These are phyloP conservation scores for Megathymus violae DNA, from an alignment of 1,140 invertebrate species.

Conservation along the genomic window DNA sequence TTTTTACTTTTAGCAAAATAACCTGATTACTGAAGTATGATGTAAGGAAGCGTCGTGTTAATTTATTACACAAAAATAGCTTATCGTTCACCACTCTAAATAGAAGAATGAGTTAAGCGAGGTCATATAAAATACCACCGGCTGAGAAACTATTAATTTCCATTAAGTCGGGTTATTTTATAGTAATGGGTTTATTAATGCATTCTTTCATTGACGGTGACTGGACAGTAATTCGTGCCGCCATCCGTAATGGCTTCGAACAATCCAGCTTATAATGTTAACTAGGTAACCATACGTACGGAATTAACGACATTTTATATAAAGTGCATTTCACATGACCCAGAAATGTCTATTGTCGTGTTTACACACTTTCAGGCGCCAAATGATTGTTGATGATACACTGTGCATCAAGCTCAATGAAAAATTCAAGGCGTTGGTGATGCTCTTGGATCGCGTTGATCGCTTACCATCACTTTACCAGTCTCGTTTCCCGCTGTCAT, in stretches of 20 bases:
- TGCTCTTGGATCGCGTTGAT: no score
- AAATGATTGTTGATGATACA: no score
- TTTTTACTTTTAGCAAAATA: no score
- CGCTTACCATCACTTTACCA: no score
- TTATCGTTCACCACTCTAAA: background rate
- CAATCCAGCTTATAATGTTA: background rate
- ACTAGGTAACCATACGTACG: background rate
- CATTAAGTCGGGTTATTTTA: conserved; percentile 37
- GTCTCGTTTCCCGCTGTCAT: no score
- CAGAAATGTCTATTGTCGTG: no score
- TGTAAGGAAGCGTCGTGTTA: no score
- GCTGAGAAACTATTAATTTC: conserved; percentile 43
- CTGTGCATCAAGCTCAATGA: no score
- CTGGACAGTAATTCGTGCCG: conserved; percentile 8
- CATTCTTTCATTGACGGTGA: conserved; percentile 35
- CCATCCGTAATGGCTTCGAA: conserved; percentile 2
- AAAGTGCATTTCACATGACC: background rate
- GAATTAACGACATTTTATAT: conserved; percentile 14
- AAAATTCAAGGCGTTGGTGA: no score
- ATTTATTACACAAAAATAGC: no score
- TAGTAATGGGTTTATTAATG: conserved; percentile 42
- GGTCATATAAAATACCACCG: conserved; percentile 34
- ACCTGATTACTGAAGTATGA: no score
- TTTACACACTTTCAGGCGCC: no score
- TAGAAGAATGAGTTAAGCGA: background rate